These are phyloP conservation scores for Montipora foliosa DNA, from an alignment of 64 coral and sea anemone genomes.

Conservation along the genomic window DNA sequence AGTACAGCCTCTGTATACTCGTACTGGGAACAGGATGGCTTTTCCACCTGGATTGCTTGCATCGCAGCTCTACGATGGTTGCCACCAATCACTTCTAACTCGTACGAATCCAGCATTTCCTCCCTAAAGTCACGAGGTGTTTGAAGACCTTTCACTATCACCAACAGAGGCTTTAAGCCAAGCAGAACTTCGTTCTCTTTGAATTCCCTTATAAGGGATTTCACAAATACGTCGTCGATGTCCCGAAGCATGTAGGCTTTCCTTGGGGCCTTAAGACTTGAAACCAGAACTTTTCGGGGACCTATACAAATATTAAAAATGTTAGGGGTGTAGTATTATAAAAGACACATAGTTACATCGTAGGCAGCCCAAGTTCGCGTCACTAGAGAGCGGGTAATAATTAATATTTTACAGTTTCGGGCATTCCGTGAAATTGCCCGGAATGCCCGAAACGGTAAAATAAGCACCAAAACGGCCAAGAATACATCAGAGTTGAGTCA, in stretches of 20 bases:
- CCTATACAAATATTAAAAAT: not conserved
- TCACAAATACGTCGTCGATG: constrained; percentile 23
- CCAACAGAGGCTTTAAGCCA: constrained; percentile 28
- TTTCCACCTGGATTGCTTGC: not conserved
- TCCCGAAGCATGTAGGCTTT: constrained; percentile 11
- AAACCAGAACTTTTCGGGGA: not conserved
- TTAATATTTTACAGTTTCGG: no score
- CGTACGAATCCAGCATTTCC: not conserved
- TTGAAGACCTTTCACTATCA: not conserved
- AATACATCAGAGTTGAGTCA: no score
- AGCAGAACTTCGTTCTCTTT: constrained; percentile 23
- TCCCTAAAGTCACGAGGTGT: not conserved
- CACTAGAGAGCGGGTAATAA: no score
- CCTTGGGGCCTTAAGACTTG: constrained; percentile 8
- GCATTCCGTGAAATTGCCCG: no score
- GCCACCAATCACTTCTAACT: constrained; percentile 42
- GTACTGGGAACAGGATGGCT: not conserved
- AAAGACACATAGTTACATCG: no score
- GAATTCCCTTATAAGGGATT: constrained; percentile 24
- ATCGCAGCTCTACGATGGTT: constrained; percentile 41
- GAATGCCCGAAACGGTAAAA: no score
- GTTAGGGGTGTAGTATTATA: no score
- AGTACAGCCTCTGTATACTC: constrained; percentile 21
- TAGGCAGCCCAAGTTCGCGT: no score
- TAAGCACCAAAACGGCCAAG: no score